These are phyloP conservation scores for Digitonthophagus gazella DNA, from an alignment of 2,888 invertebrate genomes.

Conservation along the genomic window DNA sequence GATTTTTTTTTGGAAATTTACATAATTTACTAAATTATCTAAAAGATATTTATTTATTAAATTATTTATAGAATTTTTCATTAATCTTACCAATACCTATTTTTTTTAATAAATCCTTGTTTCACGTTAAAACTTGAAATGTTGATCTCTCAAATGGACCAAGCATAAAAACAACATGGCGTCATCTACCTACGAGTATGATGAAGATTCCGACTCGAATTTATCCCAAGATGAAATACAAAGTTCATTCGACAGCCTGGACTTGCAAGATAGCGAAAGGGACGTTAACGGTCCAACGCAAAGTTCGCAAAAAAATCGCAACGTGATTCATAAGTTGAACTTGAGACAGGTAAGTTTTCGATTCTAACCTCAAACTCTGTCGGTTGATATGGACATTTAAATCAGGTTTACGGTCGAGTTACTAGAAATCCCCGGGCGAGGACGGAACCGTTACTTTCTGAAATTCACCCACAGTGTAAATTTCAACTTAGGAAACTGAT, in stretches of 20 bases:
- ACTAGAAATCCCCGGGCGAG: constrained; percentile 46
- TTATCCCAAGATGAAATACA: constrained; percentile 23
- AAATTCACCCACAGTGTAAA: constrained; percentile 47
- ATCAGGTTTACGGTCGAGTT: constrained; percentile 48
- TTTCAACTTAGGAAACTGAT: constrained; percentile 39
- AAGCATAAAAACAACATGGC: constrained; percentile 32
- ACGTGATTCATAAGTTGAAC: constrained; percentile 36
- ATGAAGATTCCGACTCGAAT: constrained; percentile 31
- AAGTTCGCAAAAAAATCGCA: constrained; percentile 25
- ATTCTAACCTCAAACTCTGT: constrained; percentile 39
- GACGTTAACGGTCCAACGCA: constrained; percentile 13
- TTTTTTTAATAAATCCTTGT: too few species aligned
- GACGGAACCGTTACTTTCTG: constrained; percentile 49
- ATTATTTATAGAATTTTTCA: too few species aligned
- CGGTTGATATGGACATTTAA: constrained; percentile 32
- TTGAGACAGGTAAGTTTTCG: constrained; percentile 37
- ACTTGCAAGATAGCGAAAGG: constrained; percentile 21
- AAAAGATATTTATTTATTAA: too few species aligned
- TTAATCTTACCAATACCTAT: too few species aligned
- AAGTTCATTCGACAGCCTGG: constrained; percentile 25
- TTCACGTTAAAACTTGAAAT: too few species aligned
- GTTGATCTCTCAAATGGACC: neutral
- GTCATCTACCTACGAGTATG: constrained; percentile 33
- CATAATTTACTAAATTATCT: too few species aligned
- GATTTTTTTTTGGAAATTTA: too few species aligned